Percentiles rank a stretch among this genome's conserved stretches.
Evolutionary conservation across 2,888 invertebrate genomes (phyloP).

Genomic region (Caenorhabditis zanzibari): DNA sequence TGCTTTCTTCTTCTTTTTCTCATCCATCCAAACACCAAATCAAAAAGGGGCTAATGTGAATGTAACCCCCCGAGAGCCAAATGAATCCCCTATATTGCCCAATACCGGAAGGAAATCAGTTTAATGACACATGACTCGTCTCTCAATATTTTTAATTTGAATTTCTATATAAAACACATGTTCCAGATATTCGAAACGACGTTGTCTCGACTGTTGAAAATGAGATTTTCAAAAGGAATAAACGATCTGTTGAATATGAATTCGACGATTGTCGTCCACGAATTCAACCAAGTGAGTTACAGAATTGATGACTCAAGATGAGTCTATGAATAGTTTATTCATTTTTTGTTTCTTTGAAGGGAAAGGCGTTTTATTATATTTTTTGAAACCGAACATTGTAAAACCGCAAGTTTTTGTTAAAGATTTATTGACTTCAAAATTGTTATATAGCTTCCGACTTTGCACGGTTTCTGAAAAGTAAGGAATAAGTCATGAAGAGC

Average conservation of each 20-base stretch:
- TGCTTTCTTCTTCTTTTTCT: background rate
- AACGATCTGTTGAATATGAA: constrained; percentile 51
- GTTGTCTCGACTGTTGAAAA: background rate
- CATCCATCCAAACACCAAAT: constrained; percentile 44
- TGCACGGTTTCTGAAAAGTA: constrained; percentile 10
- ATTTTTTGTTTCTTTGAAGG: no score
- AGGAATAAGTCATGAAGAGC: constrained; percentile 41
- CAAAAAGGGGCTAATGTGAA: constrained; percentile 13
- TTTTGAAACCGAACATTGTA: no score
- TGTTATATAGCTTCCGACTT: no score
- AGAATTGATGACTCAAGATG: background rate
- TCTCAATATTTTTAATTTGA: background rate
- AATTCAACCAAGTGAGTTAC: constrained; percentile 56
- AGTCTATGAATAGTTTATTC: background rate
- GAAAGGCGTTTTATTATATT: no score
- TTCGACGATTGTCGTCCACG: constrained; percentile 65
- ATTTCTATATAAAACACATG: constrained; percentile 10
- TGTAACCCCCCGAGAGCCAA: background rate
- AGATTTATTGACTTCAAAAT: no score
- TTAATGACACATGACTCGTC: constrained; percentile 48
- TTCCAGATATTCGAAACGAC: constrained; percentile 46
- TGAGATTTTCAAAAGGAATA: background rate
- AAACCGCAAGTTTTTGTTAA: no score
- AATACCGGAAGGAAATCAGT: constrained; percentile 41
- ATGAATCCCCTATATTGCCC: constrained; percentile 7